phyloP scores from a whole-genome alignment of 2,888 invertebrate genomes.

The Acrocera orbiculus region DNA sequence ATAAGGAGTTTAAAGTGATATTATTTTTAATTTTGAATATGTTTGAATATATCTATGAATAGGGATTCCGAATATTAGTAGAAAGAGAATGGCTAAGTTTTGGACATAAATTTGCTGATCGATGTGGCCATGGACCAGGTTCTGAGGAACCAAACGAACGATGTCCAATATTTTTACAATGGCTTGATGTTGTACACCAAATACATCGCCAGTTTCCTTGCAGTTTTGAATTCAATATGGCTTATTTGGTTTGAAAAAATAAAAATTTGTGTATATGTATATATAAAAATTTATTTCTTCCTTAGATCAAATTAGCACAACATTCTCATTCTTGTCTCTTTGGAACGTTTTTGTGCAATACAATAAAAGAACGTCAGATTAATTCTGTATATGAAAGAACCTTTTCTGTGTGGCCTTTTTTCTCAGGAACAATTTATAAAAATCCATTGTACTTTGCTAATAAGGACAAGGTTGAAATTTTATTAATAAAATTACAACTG shows the following conservation, averaged over 20 bases:
- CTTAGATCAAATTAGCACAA: conserved; percentile 79
- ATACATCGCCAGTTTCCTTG: conserved; percentile 73
- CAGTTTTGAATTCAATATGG: conserved; percentile 88
- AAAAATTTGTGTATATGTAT: not conserved
- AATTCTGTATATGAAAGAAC: conserved; percentile 47
- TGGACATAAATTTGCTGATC: conserved; percentile 95
- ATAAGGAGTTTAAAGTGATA: not conserved
- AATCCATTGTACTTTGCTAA: conserved; percentile 65
- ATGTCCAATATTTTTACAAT: conserved; percentile 94
- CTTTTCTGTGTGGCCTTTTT: conserved; percentile 77
- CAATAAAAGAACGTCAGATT: conserved; percentile 49
- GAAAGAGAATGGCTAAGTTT: conserved; percentile 96
- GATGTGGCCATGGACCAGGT: conserved; percentile 69
- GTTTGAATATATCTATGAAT: not conserved
- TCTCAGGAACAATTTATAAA: conserved; percentile 58
- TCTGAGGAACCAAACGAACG: conserved; percentile 85
- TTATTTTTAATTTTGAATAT: not conserved
- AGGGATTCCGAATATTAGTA: conserved; percentile 87
- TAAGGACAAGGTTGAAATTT: conserved; percentile 22
- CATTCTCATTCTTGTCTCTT: conserved; percentile 93
- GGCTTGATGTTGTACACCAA: conserved; percentile 94
- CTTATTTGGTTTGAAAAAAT: conserved; percentile 65
- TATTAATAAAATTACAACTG: not conserved
- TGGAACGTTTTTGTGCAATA: conserved; percentile 92
- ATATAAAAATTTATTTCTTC: not conserved